Percentiles rank a stretch among this genome's conserved stretches.
phyloP scores from a whole-genome alignment of 2,797 vertebrate species.

The Micropoecilia bifurca region DNA sequence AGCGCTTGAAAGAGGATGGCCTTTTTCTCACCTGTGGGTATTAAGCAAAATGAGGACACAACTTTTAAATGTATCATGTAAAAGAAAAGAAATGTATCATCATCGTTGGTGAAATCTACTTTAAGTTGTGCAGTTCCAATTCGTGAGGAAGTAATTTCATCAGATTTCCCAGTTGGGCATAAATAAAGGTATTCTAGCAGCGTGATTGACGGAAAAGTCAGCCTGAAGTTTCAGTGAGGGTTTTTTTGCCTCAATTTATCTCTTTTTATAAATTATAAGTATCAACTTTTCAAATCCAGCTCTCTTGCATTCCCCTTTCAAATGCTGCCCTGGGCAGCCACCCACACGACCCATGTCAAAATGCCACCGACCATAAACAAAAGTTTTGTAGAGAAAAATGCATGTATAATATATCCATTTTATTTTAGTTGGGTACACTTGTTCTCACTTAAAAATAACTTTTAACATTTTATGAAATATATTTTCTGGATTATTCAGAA shows the following conservation, averaged over 20 bases:
- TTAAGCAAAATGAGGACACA: background rate
- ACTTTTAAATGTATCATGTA: constrained; percentile 2
- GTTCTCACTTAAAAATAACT: background rate
- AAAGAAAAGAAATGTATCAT: background rate
- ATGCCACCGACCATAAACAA: background rate
- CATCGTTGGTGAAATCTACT: background rate
- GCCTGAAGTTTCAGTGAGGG: background rate
- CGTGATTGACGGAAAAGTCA: background rate
- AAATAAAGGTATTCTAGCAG: background rate
- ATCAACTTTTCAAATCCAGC: background rate
- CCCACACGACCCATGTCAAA: background rate
- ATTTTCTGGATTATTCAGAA: background rate
- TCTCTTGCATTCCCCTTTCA: background rate
- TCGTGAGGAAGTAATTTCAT: background rate
- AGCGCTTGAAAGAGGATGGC: constrained; percentile 9
- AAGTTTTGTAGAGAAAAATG: background rate
- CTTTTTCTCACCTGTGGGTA: constrained; percentile 9
- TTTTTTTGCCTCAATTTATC: too few species aligned
- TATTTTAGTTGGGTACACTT: background rate
- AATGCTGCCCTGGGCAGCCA: background rate
- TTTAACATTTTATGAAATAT: background rate
- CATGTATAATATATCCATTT: background rate
- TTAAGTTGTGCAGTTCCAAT: background rate
- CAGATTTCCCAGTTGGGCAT: background rate
- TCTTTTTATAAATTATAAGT: background rate